phyloP scores from a whole-genome alignment of 2,888 invertebrate species.

The Diachrysia chrysitis region DNA sequence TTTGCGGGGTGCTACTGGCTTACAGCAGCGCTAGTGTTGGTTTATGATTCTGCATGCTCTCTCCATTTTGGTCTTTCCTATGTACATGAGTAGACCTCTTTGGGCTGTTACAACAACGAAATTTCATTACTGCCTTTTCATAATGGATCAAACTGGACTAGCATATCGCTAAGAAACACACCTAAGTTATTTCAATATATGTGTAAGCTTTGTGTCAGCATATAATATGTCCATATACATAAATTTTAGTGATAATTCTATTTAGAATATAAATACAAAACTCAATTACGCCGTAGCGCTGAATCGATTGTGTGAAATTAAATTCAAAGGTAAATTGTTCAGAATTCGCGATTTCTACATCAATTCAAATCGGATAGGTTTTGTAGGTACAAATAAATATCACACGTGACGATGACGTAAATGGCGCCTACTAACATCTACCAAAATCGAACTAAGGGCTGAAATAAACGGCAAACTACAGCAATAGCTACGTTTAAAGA shows the following conservation, averaged over 20 bases:
- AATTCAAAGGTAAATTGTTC: constrained; percentile 2
- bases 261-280: constrained; percentile 2
- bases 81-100: no score
- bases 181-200: no score
- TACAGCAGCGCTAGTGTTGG: no score
- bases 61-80: no score
- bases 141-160: neutral
- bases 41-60: no score
- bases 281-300: neutral
- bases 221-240: neutral
- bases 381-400: neutral
- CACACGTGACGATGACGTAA: neutral
- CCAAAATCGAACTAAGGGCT: neutral
- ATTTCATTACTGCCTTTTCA: no score
- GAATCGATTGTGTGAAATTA: constrained; percentile 1
- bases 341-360: neutral
- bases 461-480: neutral
- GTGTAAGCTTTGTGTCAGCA: no score
- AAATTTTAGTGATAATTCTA: neutral
- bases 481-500: no score
- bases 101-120: no score
- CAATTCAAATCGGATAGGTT: neutral
- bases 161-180: neutral
- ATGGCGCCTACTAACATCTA: neutral
- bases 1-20: no score